Percentiles rank a stretch among this genome's conserved stretches.
These are phyloP conservation scores for Drosophila niveifrons DNA, from an alignment of 2,888 invertebrate genomes.

Conservation along the genomic window DNA sequence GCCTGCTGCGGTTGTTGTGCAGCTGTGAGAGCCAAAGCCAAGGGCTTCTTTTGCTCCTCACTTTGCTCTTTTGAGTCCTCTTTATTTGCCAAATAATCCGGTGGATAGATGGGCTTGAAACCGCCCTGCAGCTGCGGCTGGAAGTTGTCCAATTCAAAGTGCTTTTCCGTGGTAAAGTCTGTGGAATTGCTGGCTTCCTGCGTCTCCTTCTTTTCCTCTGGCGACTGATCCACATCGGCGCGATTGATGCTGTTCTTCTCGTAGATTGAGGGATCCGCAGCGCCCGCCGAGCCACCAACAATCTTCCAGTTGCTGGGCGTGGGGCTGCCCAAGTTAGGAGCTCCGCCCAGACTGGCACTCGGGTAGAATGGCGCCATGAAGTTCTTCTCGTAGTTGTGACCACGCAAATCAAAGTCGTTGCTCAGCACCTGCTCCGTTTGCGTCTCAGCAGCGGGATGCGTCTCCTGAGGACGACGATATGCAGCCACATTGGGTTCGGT, in stretches of 20 bases:
- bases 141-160: constrained; percentile 89
- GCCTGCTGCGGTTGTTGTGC: constrained; percentile 19
- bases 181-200: constrained; percentile 52
- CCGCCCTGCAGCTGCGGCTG: constrained; percentile 90
- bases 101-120: constrained; percentile 89
- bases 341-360: constrained; percentile 87
- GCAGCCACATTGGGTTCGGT: constrained; percentile 86
- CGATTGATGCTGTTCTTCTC: constrained; percentile 84
- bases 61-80: constrained; percentile 18
- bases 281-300: constrained; percentile 78
- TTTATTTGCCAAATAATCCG: constrained; percentile 76
- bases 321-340: constrained; percentile 85
- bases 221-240: constrained; percentile 71
- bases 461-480: constrained; percentile 52
- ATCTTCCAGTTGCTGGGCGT: constrained; percentile 88
- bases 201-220: constrained; percentile 46
- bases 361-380: constrained; percentile 90
- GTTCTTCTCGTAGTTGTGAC: constrained; percentile 85
- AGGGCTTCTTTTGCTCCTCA: constrained; percentile 43
- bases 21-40: constrained; percentile 49
- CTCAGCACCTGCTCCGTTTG: constrained; percentile 81
- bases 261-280: constrained; percentile 70
- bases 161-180: constrained; percentile 85
- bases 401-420: constrained; percentile 83
- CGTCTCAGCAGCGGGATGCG: constrained; percentile 85